These are phyloP conservation scores for Adela reaumurella DNA, from an alignment of 2,888 invertebrate species.

Conservation along the genomic window DNA sequence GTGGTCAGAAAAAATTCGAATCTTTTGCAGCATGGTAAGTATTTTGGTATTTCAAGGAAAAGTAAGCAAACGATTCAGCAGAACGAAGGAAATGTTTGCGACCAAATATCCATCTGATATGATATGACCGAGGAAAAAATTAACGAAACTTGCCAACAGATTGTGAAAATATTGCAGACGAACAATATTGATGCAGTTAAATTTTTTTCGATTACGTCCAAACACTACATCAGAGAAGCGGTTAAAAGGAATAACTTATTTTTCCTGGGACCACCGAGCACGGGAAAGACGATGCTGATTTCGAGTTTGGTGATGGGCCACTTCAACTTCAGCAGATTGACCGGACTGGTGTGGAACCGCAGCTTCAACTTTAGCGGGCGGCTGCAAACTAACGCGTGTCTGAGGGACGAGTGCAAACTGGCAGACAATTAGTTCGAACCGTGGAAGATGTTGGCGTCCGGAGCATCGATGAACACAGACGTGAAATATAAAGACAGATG, in stretches of 20 bases:
- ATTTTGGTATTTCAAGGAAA: constrained; percentile 10
- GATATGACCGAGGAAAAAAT: not conserved
- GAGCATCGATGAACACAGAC: constrained; percentile 7
- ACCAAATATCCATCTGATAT: not conserved
- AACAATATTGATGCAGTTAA: not conserved
- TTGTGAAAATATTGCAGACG: not conserved
- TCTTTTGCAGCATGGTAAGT: constrained; percentile 2
- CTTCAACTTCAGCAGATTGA: constrained; percentile 14
- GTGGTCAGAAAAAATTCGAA: constrained; percentile 1
- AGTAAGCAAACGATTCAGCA: constrained; percentile 2
- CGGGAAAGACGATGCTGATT: not conserved
- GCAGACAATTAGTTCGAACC: constrained; percentile 21
- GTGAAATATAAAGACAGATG: constrained; percentile 9
- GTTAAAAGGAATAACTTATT: constrained; percentile 6
- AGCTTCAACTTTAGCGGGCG: constrained; percentile 15
- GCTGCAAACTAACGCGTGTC: constrained; percentile 16
- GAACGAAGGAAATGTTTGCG: constrained; percentile 1
- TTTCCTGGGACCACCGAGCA: constrained; percentile 1
- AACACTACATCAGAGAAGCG: constrained; percentile 1
- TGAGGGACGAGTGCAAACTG: constrained; percentile 20
- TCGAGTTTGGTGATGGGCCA: constrained; percentile 5
- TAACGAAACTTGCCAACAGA: not conserved
- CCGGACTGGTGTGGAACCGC: constrained; percentile 13
- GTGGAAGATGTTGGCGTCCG: constrained; percentile 18
- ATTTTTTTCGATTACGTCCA: constrained; percentile 2